Percentiles rank a stretch among this genome's conserved stretches.
Evolutionary conservation across 2,113 vertebrate genomes (phyloP).

Genomic region (Oceanites oceanicus): DNA sequence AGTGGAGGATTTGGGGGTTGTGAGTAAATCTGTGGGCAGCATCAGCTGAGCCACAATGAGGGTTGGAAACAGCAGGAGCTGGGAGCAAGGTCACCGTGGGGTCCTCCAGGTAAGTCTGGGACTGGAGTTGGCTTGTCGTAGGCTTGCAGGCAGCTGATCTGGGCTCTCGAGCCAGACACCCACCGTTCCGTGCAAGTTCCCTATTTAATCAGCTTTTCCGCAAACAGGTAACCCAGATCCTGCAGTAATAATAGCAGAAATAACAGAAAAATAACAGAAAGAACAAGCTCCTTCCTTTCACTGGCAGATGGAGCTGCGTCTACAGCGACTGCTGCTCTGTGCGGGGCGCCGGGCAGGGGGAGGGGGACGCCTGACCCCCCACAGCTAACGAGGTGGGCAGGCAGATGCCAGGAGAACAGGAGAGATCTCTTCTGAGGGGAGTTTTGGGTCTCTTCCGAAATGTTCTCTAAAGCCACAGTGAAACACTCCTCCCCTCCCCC

Average conservation of each 20-base stretch:
- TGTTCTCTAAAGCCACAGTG: background rate
- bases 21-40: background rate
- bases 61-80: background rate
- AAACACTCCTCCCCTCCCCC: background rate
- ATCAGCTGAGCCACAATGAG: background rate
- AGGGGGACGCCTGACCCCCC: background rate
- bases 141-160: background rate
- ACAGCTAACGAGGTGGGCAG: rapidly evolving
- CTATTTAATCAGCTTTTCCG: background rate
- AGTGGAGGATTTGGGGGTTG: background rate
- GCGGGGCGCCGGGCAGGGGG: background rate
- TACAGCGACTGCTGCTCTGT: rapidly evolving
- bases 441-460: background rate
- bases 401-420: background rate
- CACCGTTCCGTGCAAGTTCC: background rate
- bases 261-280: background rate
- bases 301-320: background rate
- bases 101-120: background rate
- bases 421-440: background rate
- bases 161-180: background rate
- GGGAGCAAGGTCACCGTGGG: background rate
- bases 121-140: background rate
- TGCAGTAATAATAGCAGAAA: background rate
- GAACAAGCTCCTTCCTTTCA: background rate
- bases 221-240: too few species aligned